Evolutionary conservation across 2,797 vertebrate species (phyloP), one percentile per base, ranked within the genome.

Genomic region (Mormyrus proboscirostris): DNA sequence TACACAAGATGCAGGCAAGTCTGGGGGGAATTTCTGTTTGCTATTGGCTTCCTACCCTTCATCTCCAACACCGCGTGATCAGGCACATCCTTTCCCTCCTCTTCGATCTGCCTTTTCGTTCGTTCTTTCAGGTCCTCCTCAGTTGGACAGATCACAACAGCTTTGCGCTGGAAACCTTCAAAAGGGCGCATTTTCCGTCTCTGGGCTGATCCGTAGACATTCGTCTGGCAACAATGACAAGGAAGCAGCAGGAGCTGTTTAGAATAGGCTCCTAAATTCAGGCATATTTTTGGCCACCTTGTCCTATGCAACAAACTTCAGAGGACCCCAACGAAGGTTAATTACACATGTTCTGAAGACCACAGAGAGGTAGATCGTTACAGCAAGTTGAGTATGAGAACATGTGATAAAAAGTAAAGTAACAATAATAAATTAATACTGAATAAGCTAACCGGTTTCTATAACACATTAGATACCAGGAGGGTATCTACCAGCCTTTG

Each of bases 121-220:
- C 97, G 97, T 91, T 98, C 96, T 95, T 96, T 96, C 91, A 98
- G 96, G 94, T 98, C 97, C 92, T 97, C 97, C 87, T 99, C 98
- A 93, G 96, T 97, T 95, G 98, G 98, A 95, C 97, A 99, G 96
- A 99, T 98, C 93, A 99, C 96, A 95, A 99, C 96, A 95, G 97
- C 98, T 94, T 97, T 98, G 95, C 98, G 97, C 95, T 97, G 97
- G 96, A 99, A 99, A 93, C 98, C 98, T 97, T 98, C 98, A 96
- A 99, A 99, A 93, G 98, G 98, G 94, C 98, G 97, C 98, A 99
- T 98, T 97, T 99, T 99, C 95, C 98, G 97, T 95, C 97, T 97
- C 96, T 98, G 98, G 93, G 98, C 98, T 92, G 98, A 98, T 94
- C 97, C 97, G 95, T 98, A 99, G 93, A 98, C 98, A 95, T 99